These are phyloP conservation scores for Siniperca obscura DNA, from an alignment of 2,797 vertebrate species.

Conservation along the genomic window DNA sequence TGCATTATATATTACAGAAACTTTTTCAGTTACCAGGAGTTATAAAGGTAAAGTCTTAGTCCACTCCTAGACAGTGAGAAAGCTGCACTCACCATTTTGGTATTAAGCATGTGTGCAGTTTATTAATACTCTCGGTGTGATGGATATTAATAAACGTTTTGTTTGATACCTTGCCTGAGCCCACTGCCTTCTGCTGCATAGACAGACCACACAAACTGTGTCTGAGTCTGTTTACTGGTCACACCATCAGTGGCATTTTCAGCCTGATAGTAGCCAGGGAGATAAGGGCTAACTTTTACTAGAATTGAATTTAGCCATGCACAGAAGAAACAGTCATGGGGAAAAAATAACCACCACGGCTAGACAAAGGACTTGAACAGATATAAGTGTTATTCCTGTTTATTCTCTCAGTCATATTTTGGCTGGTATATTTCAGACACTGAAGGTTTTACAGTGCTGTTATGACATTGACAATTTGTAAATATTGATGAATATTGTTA, in stretches of 20 bases:
- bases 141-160: constrained; percentile 71
- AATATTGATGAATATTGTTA: not conserved
- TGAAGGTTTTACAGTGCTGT: not conserved
- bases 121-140: constrained; percentile 53
- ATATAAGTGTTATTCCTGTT: not conserved
- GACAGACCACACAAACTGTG: constrained; percentile 25
- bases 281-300: constrained; percentile 57
- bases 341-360: constrained; percentile 28
- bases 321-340: constrained; percentile 25
- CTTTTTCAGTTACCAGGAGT: not conserved
- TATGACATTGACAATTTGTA: not conserved
- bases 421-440: not conserved
- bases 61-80: constrained; percentile 14
- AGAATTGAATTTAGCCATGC: constrained; percentile 25
- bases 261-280: constrained; percentile 38
- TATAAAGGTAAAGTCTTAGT: not conserved
- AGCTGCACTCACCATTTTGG: constrained; percentile 24
- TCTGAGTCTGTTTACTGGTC: constrained; percentile 34
- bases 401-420: not conserved
- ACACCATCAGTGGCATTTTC: constrained; percentile 58
- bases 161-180: constrained; percentile 55
- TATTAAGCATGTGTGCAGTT: constrained; percentile 56
- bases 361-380: constrained; percentile 7
- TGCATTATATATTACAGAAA: not conserved
- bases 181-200: constrained; percentile 10